These are phyloP conservation scores for Pycnonotus jocosus DNA, from an alignment of 2,113 vertebrate species.

Conservation along the genomic window DNA sequence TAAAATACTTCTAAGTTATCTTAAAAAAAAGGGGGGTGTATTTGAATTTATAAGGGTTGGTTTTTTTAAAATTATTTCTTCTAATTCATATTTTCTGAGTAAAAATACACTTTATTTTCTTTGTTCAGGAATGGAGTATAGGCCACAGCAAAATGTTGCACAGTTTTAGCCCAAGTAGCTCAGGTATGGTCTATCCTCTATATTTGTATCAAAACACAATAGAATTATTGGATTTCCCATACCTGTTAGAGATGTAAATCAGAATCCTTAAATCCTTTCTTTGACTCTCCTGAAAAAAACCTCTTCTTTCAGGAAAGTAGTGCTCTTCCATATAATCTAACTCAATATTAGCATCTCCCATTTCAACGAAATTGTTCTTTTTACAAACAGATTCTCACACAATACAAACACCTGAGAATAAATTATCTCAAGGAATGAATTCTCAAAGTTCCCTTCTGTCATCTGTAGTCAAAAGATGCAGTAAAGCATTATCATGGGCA, in stretches of 20 bases:
- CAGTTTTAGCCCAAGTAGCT: neutral
- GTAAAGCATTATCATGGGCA: neutral
- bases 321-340: neutral
- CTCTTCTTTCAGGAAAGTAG: neutral
- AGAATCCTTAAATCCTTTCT: neutral
- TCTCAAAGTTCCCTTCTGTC: neutral
- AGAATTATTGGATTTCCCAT: neutral
- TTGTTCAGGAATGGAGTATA: neutral
- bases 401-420: neutral
- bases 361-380: neutral
- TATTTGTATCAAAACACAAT: neutral
- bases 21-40: fast-evolving
- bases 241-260: neutral
- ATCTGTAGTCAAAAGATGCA: neutral
- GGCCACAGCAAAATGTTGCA: neutral
- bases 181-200: neutral
- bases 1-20: neutral
- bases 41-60: neutral
- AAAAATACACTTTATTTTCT: neutral
- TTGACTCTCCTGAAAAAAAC: neutral
- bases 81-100: neutral
- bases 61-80: neutral
- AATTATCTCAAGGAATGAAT: neutral
- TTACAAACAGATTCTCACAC: neutral
- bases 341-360: neutral